Base-by-base conservation (phyloP, 2,888 invertebrate genomes). In the Mimas tiliae region DNA sequence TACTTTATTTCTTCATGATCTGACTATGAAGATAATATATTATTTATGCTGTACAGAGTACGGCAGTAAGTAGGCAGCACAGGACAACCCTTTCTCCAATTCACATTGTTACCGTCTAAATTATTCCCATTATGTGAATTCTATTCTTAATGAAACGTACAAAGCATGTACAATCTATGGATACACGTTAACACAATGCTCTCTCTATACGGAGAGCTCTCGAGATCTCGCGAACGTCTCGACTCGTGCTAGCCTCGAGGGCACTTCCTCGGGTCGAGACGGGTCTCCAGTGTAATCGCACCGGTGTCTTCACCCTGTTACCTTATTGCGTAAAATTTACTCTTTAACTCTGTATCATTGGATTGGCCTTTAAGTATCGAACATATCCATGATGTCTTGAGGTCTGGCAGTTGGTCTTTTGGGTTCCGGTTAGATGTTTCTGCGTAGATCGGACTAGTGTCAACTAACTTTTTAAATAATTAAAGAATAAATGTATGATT, bases 161-260 rank as follows among this genome's bases (percentile, higher is more conserved):
- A 52, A 42, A 58, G n/a, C 27, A 55, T 64, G 63, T 63, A 70
- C 68, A 65, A 68, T 63, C 58, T 62, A 51, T 16, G 68, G 69
- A 73, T 71, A 63, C 34, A 63, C 47, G 19, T 72, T 70, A 78
- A 75, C 72, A 76, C 73, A 75, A 77, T 74, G 70, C 72, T 72
- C 67, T 58, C 70, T 72, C 67, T 53, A 70, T 72, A 72, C 69
- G 69, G 65, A 65, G 58, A 63, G 38, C 70, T 63, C 76, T 80
- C 58, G 70, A 72, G 71, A 65, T 55, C 63, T 67, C 67, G 67
- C 50, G 63, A 66, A 53, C 52, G 45, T 66, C 67, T 67, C 63
- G 67, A 58, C 64, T 64, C 66, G 69, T 71, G 70, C 70, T 68
- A 52, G 64, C 68, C 67, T 63, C 67, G 68, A 75, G 73, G 63